A percentile compares a stretch with the other conserved stretches of the same genome.
Evolutionary conservation across 1,140 invertebrate species (phyloP).

Genomic region (Ceratosolen solmsi): DNA sequence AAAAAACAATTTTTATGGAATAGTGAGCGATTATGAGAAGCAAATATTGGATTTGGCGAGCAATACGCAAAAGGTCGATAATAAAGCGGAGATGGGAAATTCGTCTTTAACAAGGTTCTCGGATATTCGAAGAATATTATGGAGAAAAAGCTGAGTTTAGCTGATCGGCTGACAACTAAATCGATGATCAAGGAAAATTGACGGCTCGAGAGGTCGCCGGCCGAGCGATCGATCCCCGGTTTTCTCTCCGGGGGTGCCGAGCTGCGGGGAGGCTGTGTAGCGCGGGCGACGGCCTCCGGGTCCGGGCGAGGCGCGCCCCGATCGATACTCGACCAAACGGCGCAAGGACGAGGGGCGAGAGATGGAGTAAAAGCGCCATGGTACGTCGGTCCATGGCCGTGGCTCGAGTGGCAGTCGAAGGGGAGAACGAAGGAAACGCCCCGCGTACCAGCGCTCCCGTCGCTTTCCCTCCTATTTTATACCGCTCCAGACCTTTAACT

Average conservation of each 20-base stretch:
- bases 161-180: neutral
- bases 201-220: too few relatives aligned
- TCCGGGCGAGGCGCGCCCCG: slow-evolving; percentile 46
- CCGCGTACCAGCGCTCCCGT: neutral
- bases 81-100: too few relatives aligned
- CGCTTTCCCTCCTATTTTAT: neutral
- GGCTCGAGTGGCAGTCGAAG: too few relatives aligned
- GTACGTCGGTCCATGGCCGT: slow-evolving; percentile 4
- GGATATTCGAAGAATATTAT: too few relatives aligned
- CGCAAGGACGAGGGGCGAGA: slow-evolving; percentile 44
- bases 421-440: slow-evolving; percentile 26
- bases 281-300: neutral
- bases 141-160: too few relatives aligned
- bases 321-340: slow-evolving; percentile 66
- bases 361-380: neutral
- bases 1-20: too few relatives aligned
- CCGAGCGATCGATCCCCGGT: neutral
- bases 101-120: too few relatives aligned
- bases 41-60: too few relatives aligned
- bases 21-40: too few relatives aligned
- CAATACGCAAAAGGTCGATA: too few relatives aligned
- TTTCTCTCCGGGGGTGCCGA: neutral
- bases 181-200: slow-evolving; percentile 7
- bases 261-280: slow-evolving; percentile 5
- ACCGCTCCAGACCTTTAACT: neutral